Conservation (phyloP, 1,140 invertebrate species). For the Lethrus apterus region DNA sequence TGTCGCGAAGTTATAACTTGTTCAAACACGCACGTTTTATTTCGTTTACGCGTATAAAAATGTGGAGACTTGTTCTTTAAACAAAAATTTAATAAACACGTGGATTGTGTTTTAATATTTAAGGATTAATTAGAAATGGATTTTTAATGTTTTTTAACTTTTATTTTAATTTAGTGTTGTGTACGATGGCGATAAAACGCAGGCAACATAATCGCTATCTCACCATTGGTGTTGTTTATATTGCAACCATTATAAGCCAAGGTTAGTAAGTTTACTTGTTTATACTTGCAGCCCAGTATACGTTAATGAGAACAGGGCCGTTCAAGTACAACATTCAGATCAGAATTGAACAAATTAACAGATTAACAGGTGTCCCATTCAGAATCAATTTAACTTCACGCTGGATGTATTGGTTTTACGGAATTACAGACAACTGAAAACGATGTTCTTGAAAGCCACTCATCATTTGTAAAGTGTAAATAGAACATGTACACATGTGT, state of each 20-base stretch:
- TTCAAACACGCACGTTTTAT: no score
- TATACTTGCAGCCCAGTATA: conserved; percentile 13
- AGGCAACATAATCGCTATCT: conserved; percentile 31
- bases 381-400: conserved; percentile 17
- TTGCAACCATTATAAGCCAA: conserved; percentile 33
- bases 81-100: no score
- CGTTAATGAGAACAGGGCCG: conserved; percentile 17
- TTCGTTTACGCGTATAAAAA: no score
- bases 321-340: conserved; percentile 12
- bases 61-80: no score
- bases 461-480: no score
- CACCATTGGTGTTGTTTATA: conserved; percentile 32
- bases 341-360: conserved; percentile 14
- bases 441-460: no score
- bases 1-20: no score
- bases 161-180: no score
- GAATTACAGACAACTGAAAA: no score
- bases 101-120: conserved; percentile 6
- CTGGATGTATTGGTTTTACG: no score
- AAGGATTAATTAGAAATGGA: conserved; percentile 2
- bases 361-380: conserved; percentile 25
- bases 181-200: conserved; percentile 24
- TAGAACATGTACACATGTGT: no score
- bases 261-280: conserved; percentile 24
- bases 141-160: no score